Base-by-base conservation (phyloP, 2,113 vertebrate species). In the Bubo bubo region DNA sequence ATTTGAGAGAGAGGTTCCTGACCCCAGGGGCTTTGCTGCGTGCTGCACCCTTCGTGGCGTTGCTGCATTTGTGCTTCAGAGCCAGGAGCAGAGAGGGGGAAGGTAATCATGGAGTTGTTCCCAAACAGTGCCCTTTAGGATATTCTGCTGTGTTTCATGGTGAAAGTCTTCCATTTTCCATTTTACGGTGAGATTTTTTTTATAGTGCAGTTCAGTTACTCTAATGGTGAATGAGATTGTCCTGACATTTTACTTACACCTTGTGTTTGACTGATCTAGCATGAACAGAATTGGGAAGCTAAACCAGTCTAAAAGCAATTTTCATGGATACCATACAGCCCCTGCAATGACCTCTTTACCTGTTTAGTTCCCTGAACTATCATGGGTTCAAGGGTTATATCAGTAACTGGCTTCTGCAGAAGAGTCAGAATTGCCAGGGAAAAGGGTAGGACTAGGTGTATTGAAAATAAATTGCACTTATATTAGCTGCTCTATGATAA, bases 171-270 rank as follows among this genome's bases (percentile, higher is more conserved):
- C 3, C 17, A 3, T 30, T 37, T 93, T 28, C 23, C 5, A 3
- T 88, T 88, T 80, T 30, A 8, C 12, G 4, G 24, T 12, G 34
- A 27, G 12, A 1, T n/a, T 62, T 93, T 86, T 62, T 93, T 86
- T 88, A 5, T 32, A 28, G 34, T 9, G 9, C 1, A 2, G 6
- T 4, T 67, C 45, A n/a, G 41, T 5, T 4, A 2, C 7, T 70
- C 5, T 58, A 19, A 15, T 43, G 10, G 66, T 0, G 2, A 52
- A 6, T 0, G 3, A 32, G 17, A 0, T 23, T 50, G 55, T 21
- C 13, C 35, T 66, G 21, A 35, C 12, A 0, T 41, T 62, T 83
- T 58, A 12, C 5, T 79, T 56, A 14, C 4, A 23, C 5, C 6
- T 49, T 55, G 18, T 67, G 32, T 27, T 37, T 59, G 28, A 26